phyloP scores from a whole-genome alignment of 2,888 invertebrate genomes.

The Drosophila parthenogenetica region DNA sequence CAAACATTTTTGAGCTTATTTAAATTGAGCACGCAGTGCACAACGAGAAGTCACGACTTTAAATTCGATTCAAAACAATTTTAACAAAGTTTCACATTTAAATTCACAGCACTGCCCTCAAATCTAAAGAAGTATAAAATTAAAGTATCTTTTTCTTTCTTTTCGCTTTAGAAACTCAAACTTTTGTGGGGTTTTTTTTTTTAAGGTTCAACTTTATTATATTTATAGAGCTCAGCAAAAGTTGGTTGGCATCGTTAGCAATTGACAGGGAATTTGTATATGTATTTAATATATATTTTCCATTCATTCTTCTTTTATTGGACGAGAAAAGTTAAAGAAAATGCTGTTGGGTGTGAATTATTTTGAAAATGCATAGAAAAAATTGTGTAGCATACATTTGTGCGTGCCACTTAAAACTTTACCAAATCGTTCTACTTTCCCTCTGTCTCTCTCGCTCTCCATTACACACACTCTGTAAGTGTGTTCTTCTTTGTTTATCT shows the following conservation, averaged over 20 bases:
- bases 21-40: no score
- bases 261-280: constrained; percentile 4
- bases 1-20: no score
- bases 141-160: no score
- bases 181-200: neutral
- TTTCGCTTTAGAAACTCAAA: no score
- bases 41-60: no score
- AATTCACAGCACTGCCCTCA: no score
- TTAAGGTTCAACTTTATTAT: neutral
- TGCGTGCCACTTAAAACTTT: constrained; percentile 32
- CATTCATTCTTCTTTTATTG: neutral
- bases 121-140: no score
- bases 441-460: neutral
- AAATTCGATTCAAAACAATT: no score
- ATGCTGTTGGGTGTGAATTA: constrained; percentile 1
- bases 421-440: constrained; percentile 10
- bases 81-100: no score
- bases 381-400: constrained; percentile 13
- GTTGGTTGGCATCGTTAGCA: constrained; percentile 5
- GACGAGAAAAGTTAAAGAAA: constrained; percentile 3
- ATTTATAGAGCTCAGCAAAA: constrained; percentile 1
- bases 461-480: neutral
- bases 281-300: neutral
- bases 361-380: neutral
- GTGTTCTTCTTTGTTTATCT: neutral